A percentile compares a stretch with the other conserved stretches of the same genome.
Conservation (phyloP, 2,113 vertebrate genomes). For the Toxotes chatareus region DNA sequence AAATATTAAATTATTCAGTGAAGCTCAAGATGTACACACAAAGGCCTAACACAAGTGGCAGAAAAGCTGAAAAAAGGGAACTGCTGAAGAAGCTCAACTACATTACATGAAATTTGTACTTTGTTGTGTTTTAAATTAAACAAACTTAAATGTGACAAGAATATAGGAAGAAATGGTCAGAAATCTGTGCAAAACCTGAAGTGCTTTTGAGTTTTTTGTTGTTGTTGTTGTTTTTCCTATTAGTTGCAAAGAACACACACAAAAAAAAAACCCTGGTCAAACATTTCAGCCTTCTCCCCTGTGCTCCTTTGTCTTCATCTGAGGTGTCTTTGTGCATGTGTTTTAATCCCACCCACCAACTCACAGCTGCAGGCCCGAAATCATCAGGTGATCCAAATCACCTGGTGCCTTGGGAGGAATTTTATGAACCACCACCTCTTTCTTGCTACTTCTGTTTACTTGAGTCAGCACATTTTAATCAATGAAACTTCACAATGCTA, state of each 20-base stretch:
- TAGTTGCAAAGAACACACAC: not conserved
- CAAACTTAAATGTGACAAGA: too few species aligned
- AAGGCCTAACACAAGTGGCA: too few species aligned
- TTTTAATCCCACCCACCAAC: slow-evolving; percentile 9
- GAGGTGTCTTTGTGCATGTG: not conserved
- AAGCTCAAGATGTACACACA: too few species aligned
- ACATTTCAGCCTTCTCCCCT: not conserved
- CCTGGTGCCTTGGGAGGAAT: not conserved
- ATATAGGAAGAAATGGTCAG: too few species aligned
- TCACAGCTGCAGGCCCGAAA: slow-evolving; percentile 41
- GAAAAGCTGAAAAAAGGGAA: too few species aligned
- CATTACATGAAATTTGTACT: too few species aligned
- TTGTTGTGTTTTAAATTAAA: too few species aligned
- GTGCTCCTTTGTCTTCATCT: not conserved
- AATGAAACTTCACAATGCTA: not conserved
- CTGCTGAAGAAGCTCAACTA: too few species aligned
- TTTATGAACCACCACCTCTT: not conserved
- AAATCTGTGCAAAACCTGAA: too few species aligned
- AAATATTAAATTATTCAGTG: too few species aligned
- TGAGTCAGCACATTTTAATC: not conserved
- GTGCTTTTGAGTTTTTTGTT: too few species aligned
- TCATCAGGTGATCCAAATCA: slow-evolving; percentile 4
- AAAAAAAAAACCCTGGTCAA: not conserved
- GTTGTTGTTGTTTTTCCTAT: not conserved
- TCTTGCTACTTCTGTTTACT: not conserved